A percentile compares a stretch with the other conserved stretches of the same genome.
Evolutionary conservation across 1,140 invertebrate genomes (phyloP).

Genomic region (Anoplolepis gracilipes): DNA sequence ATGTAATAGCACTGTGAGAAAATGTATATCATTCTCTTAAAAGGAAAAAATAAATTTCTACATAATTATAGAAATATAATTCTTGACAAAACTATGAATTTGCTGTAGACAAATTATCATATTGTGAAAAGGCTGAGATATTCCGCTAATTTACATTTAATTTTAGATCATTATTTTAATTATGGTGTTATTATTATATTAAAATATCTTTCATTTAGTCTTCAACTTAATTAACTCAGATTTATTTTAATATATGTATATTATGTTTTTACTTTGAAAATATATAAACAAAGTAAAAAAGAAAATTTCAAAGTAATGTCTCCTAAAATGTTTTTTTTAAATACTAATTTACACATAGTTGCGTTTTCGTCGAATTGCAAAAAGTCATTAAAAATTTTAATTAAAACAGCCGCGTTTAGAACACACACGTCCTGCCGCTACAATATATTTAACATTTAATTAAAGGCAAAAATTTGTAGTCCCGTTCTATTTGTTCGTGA

Average conservation of each 20-base stretch:
- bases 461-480: conserved; percentile 30
- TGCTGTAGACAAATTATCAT: background rate
- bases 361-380: background rate
- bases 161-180: background rate
- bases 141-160: background rate
- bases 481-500: background rate
- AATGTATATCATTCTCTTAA: background rate
- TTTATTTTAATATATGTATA: conserved; percentile 1
- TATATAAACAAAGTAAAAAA: background rate
- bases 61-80: background rate
- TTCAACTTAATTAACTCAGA: background rate
- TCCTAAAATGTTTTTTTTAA: conserved; percentile 13
- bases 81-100: background rate
- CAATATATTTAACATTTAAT: conserved; percentile 14
- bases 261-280: conserved; percentile 35
- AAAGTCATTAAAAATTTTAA: conserved; percentile 45
- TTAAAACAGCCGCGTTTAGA: background rate
- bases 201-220: conserved; percentile 12
- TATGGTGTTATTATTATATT: background rate
- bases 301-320: conserved; percentile 31
- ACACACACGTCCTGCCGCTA: background rate
- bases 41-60: background rate
- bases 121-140: background rate
- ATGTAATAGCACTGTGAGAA: background rate
- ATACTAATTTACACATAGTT: background rate